Conservation (phyloP, 1,140 invertebrate genomes). For the Megalopta genalis region DNA sequence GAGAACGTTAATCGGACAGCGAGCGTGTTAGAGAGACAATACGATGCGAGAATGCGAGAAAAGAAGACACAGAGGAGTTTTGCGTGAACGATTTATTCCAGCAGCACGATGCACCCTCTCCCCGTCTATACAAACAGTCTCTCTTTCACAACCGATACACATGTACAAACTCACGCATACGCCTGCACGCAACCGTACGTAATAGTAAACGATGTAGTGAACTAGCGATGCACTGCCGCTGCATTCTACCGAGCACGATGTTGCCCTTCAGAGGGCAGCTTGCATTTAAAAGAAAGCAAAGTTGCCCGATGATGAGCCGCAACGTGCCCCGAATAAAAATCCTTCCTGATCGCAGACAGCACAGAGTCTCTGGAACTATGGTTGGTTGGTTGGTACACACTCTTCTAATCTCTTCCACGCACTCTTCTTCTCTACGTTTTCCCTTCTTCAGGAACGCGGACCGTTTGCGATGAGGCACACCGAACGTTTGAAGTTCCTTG, state of each 20-base stretch:
- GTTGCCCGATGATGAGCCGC: constrained; percentile 74
- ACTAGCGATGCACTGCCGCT: constrained; percentile 17
- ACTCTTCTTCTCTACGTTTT: too few relatives aligned
- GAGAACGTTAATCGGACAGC: background rate
- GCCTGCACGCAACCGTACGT: background rate
- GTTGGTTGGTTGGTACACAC: too few relatives aligned
- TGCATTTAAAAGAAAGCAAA: constrained; percentile 68
- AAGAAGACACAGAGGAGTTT: background rate
- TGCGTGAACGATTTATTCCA: constrained; percentile 29
- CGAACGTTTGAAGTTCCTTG: constrained; percentile 45
- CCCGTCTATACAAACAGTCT: too few relatives aligned
- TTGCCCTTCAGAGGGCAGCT: constrained; percentile 77
- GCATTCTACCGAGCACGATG: constrained; percentile 56
- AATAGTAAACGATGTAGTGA: background rate
- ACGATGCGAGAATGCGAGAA: background rate
- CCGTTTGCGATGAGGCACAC: background rate
- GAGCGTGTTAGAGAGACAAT: background rate
- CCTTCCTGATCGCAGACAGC: background rate
- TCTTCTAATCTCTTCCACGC: too few relatives aligned
- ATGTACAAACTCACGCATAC: too few relatives aligned
- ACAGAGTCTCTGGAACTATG: too few relatives aligned
- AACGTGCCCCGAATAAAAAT: constrained; percentile 60
- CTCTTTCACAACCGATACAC: too few relatives aligned
- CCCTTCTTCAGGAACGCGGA: background rate
- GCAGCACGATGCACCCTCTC: background rate